Conservation (phyloP, 2,797 vertebrate genomes). For the Microtus obscurus region DNA sequence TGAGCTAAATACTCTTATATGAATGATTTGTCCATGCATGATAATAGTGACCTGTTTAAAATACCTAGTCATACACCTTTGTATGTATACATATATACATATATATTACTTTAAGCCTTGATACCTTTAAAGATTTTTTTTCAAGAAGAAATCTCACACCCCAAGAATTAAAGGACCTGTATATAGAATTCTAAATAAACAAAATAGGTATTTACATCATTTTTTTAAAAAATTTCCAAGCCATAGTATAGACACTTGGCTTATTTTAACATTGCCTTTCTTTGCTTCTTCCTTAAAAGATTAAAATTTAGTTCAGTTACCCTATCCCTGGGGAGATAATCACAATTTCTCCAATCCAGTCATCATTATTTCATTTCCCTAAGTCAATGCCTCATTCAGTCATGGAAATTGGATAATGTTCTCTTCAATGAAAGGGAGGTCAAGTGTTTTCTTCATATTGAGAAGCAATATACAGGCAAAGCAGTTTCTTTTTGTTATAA, state of each 20-base stretch:
- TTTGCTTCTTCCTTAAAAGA: conserved; percentile 5
- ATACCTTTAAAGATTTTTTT: not conserved
- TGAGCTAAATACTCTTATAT: not conserved
- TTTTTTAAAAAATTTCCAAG: not conserved
- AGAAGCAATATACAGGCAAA: not conserved
- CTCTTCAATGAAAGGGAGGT: not conserved
- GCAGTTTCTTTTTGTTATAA: not conserved
- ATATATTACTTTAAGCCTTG: not conserved
- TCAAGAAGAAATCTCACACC: not conserved
- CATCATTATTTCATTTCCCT: not conserved
- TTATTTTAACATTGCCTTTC: not conserved
- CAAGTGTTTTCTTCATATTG: not conserved
- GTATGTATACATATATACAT: too few relatives aligned
- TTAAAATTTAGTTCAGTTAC: conserved; percentile 20
- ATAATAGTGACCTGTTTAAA: conserved; percentile 9
- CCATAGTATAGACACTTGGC: not conserved
- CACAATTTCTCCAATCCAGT: not conserved
- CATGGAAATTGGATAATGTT: conserved; percentile 4
- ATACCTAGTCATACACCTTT: not conserved
- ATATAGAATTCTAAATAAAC: conserved; percentile 7
- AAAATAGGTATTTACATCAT: not conserved
- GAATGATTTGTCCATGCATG: not conserved
- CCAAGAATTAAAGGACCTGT: not conserved
- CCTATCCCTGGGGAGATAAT: not conserved
- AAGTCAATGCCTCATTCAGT: not conserved